Evolutionary conservation across 2,888 invertebrate genomes (phyloP).

Genomic region (Abrostola triplasia): DNA sequence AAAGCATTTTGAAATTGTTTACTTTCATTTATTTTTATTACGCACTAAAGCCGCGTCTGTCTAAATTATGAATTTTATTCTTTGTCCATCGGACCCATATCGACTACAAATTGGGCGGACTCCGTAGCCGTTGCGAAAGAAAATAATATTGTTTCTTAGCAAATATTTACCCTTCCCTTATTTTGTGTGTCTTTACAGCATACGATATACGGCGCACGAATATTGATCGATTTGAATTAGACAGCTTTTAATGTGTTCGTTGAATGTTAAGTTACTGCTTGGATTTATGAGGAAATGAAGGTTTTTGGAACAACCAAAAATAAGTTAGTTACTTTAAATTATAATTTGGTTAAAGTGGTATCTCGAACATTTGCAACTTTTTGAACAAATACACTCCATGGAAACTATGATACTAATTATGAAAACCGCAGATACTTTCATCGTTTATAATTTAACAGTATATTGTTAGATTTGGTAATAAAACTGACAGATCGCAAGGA

Average conservation of each 20-base stretch:
- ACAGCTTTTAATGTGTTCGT: constrained; percentile 34
- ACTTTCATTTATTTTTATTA: no score
- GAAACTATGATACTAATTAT: no score
- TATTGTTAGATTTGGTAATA: background rate
- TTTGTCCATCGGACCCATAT: constrained; percentile 78
- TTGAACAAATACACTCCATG: no score
- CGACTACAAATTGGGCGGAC: constrained; percentile 85
- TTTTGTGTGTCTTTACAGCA: constrained; percentile 74
- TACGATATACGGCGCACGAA: constrained; percentile 57
- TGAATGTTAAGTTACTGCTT: background rate
- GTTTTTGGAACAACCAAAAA: no score
- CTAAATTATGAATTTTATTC: constrained; percentile 62
- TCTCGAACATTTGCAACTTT: no score
- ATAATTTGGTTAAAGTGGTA: no score
- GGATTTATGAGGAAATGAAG: no score
- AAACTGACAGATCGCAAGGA: background rate
- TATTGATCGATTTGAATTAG: constrained; percentile 57
- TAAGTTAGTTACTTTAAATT: no score
- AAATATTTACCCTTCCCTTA: constrained; percentile 84
- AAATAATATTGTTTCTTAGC: constrained; percentile 88
- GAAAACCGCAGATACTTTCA: no score
- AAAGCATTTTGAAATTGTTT: no score
- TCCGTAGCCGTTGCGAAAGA: constrained; percentile 73
- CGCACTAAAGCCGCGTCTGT: constrained; percentile 35
- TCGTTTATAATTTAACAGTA: no score